Conservation (phyloP, 2,888 invertebrate genomes). For the Drosophila limbata region DNA sequence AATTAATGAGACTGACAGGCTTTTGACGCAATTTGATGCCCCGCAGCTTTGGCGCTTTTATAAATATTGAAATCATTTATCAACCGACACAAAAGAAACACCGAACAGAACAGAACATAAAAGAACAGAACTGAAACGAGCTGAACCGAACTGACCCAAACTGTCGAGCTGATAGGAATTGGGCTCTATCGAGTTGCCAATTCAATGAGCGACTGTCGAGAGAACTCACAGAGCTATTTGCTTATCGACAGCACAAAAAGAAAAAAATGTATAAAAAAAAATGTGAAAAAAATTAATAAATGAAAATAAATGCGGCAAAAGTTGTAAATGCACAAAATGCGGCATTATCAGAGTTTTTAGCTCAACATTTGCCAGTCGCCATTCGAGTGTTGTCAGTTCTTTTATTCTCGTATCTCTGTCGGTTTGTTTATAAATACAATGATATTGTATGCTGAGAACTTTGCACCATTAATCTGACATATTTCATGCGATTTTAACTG, state of each 20-base stretch:
- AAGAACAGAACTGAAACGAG: constrained; percentile 18
- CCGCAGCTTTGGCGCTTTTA: constrained; percentile 68
- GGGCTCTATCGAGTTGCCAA: constrained; percentile 46
- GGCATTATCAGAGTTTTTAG: constrained; percentile 63
- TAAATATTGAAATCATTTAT: constrained; percentile 77
- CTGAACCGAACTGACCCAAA: constrained; percentile 36
- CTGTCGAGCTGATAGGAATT: constrained; percentile 3
- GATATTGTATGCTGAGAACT: neutral
- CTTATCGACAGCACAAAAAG: constrained; percentile 40
- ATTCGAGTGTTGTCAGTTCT: constrained; percentile 3
- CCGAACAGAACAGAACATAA: constrained; percentile 22
- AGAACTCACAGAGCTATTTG: constrained; percentile 32
- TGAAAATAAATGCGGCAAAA: constrained; percentile 41
- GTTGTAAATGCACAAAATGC: constrained; percentile 57
- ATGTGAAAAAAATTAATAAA: constrained; percentile 27
- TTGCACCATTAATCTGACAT: constrained; percentile 41
- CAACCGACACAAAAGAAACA: constrained; percentile 66
- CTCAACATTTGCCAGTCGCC: constrained; percentile 23
- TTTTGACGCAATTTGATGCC: constrained; percentile 79
- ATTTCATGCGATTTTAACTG: constrained; percentile 29
- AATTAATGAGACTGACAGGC: constrained; percentile 81
- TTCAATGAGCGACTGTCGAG: constrained; percentile 67
- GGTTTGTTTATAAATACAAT: neutral
- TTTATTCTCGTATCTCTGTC: constrained; percentile 3
- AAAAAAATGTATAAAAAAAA: constrained; percentile 23